These are phyloP conservation scores for Oreocharis arfaki DNA, from an alignment of 2,113 vertebrate genomes.

Conservation along the genomic window DNA sequence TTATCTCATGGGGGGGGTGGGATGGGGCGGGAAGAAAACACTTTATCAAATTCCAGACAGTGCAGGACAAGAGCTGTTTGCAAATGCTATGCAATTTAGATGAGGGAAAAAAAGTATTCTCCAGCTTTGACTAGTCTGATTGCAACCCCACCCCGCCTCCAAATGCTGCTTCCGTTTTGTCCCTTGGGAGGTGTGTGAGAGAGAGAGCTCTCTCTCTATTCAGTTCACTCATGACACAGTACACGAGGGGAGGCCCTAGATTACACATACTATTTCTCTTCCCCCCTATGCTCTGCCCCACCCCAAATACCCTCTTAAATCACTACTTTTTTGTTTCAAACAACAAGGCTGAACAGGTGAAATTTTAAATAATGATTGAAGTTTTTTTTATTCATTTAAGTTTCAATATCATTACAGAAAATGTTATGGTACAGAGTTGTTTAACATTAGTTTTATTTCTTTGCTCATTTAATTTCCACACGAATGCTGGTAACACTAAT, in stretches of 20 bases:
- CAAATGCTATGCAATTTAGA: not conserved
- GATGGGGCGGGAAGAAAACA: too few relatives aligned
- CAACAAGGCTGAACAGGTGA: conserved; percentile 65
- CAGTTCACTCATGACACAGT: not conserved
- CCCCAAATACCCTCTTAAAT: not conserved
- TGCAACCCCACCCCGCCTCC: not conserved
- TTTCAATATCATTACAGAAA: conserved; percentile 99
- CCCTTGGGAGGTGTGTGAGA: not conserved
- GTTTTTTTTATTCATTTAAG: conserved; percentile 98
- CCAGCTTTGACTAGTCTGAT: not conserved
- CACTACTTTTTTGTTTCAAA: conserved; percentile 22
- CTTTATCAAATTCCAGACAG: not conserved
- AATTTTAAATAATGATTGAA: conserved; percentile 99
- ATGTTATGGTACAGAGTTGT: conserved; percentile 99
- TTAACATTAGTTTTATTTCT: conserved; percentile 96
- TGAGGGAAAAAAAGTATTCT: not conserved
- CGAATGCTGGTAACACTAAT: conserved; percentile 99
- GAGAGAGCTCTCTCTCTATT: not conserved
- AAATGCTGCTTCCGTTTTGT: not conserved
- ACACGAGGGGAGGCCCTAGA: not conserved
- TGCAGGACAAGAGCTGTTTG: not conserved
- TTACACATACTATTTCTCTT: not conserved
- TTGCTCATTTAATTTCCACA: conserved; percentile 95
- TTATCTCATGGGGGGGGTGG: not conserved
- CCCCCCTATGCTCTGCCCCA: not conserved